phyloP scores from a whole-genome alignment of 2,888 invertebrate genomes.

The Callyntrura guangdongensis region DNA sequence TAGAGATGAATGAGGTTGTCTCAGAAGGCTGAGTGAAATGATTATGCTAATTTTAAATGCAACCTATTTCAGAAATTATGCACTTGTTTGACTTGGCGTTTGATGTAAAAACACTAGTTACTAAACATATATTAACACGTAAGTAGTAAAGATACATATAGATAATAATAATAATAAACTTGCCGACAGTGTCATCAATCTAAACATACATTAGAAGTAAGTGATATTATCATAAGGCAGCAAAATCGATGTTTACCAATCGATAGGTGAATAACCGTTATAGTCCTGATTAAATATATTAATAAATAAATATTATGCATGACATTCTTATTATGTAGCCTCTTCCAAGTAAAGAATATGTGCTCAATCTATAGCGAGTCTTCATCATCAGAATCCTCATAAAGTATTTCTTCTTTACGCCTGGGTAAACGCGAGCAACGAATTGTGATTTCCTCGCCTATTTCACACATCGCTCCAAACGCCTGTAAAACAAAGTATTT shows the following conservation, averaged over 20 bases:
- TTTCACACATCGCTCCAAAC: slow-evolving; percentile 81
- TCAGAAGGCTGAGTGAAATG: slow-evolving; percentile 11
- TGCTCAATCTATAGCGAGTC: slow-evolving; percentile 38
- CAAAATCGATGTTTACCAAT: slow-evolving; percentile 52
- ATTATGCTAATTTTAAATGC: slow-evolving; percentile 44
- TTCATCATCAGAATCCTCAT: slow-evolving; percentile 74
- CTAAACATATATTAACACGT: not conserved
- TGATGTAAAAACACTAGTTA: not conserved
- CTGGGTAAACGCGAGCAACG: slow-evolving; percentile 75
- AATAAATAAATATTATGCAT: slow-evolving; percentile 6
- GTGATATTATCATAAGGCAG: slow-evolving; percentile 52
- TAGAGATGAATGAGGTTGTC: no score
- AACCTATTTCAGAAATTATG: slow-evolving; percentile 9
- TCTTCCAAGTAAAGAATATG: slow-evolving; percentile 6
- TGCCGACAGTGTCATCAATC: slow-evolving; percentile 56
- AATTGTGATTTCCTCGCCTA: slow-evolving; percentile 78
- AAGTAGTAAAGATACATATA: no score
- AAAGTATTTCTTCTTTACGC: slow-evolving; percentile 74
- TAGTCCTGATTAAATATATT: not conserved
- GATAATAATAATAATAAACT: slow-evolving; percentile 37
- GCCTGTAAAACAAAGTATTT: slow-evolving; percentile 65
- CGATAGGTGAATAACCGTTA: not conserved
- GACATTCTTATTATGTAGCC: not conserved
- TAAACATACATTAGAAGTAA: slow-evolving; percentile 22
- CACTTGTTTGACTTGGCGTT: not conserved